phyloP scores from a whole-genome alignment of 2,113 vertebrate genomes.

The Australoheros scitulus region DNA sequence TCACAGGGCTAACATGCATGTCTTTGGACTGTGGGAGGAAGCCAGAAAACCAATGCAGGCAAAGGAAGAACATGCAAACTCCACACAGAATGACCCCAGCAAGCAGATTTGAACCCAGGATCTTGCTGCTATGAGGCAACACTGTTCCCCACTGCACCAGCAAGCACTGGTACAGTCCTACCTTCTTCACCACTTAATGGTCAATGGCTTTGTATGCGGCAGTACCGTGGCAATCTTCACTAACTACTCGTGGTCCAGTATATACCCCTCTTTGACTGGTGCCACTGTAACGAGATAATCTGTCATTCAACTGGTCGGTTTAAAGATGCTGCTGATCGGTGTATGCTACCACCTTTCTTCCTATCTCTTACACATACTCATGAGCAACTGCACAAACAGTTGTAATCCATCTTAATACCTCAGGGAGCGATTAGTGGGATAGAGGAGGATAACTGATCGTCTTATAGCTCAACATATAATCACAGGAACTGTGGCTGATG shows the following conservation, averaged over 20 bases:
- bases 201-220: not conserved
- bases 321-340: not conserved
- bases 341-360: not conserved
- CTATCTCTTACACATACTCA: not conserved
- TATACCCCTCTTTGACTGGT: not conserved
- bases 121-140: too few relatives aligned
- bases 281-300: not conserved
- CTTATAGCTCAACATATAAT: slow-evolving; percentile 27
- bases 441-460: slow-evolving; percentile 18
- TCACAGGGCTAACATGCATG: too few relatives aligned
- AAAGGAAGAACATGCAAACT: too few relatives aligned
- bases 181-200: too few relatives aligned
- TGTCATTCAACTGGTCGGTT: not conserved
- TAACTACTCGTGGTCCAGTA: not conserved
- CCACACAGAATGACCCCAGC: too few relatives aligned
- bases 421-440: slow-evolving; percentile 20
- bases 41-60: too few relatives aligned
- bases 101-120: too few relatives aligned
- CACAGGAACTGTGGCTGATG: slow-evolving; percentile 17
- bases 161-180: not conserved
- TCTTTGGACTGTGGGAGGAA: too few relatives aligned
- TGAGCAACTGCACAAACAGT: not conserved
- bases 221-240: not conserved
- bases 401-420: slow-evolving; percentile 53
- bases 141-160: too few relatives aligned